Base-by-base conservation (phyloP, 2,113 vertebrate genomes). In the Chlamydotis undulata region DNA sequence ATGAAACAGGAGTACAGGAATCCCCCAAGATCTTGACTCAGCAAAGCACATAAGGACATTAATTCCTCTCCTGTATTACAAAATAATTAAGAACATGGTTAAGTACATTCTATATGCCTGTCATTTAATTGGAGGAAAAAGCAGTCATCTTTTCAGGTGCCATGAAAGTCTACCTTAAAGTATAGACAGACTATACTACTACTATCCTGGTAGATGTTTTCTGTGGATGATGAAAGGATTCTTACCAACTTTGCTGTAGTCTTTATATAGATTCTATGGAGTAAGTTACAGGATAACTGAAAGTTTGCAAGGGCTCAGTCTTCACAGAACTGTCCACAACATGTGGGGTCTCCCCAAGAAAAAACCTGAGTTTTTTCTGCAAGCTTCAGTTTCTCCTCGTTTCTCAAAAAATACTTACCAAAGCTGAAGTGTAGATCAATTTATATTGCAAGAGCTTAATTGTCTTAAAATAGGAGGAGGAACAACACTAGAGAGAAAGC, bases 21-120 rank as follows among this genome's bases (percentile, higher is more conserved):
- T 60, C 76, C 88, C 92, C 76, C 50, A 87, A 92, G 67, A 88
- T 55, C 90, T 80, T 94, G 80, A 96, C 92, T 89, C 94, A 95
- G 90, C 90, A 97, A 94, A 94, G 76, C 47, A 70, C 16, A 12
- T 7, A 56, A 83, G 33, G 55, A 81, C 57, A 41, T 81, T 68
- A 70, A 93, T 41, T 92, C 47, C 73, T 71, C 43, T 81, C 26
- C 53, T 41, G 29, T 29, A 83, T 64, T 82, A 92, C 45, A 76
- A 82, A 91, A 87, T 61, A 93, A 56, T 86, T 82, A 91, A 56
- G 83, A 80, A 49, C 14, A 71, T 13, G 4, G 39, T 90, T 87
- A 92, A 76, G 69, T 25, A 4, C 18, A 35, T 12, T 18, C 26
- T 61, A 12, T 23, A 41, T 37, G 39, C 29, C 69, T 71, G 22